Evolutionary conservation across 2,888 invertebrate genomes (phyloP), one percentile per base, ranked within the genome.

Genomic region (Rhorus exstirpatorius): DNA sequence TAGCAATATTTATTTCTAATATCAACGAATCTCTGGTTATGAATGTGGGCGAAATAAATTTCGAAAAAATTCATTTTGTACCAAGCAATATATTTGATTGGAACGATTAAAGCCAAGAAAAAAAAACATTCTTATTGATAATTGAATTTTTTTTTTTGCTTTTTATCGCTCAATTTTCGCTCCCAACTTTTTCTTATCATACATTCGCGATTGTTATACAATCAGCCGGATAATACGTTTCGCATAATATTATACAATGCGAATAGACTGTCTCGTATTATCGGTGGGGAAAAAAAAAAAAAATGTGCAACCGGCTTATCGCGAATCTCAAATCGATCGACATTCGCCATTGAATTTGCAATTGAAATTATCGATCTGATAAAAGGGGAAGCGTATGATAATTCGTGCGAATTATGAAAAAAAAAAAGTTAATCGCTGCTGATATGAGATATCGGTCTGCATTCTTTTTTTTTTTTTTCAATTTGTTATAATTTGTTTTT

Each of bases 341-440:
- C n/a, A 51, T 49, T 31, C 35, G 41, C 60, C 60, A 61, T 61
- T 60, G 24, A 79, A 78, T 78, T 63, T 53, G 77, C 70, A 70
- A 63, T 31, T 31, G 19, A 58, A 70, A 55, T 41, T 14, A 46
- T 49, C 60, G 58, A 71, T 46, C 58, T 35, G 71, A 71, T 60
- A 14, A n/a, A 46, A 71, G 49, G 26, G 31, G 8, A 31, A 24
- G 35, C 41, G 19, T 21, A 17, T 60, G 17, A 26, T 12, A 78
- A 53, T 24, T 53, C 31, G 4, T 7, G 19, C 41, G n/a, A 6
- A 65, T 46, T 38, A n/a, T n/a, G 38, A 8, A 31, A 44, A 70
- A 41, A 44, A 44, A 44, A 12, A 53, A 60, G 46, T 46, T 31
- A 49, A 58, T 60, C 19, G 53, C 10, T 17, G 14, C 63, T 67